phyloP scores from a whole-genome alignment of 2,113 vertebrate species.

The Xyliphius kryptos region DNA sequence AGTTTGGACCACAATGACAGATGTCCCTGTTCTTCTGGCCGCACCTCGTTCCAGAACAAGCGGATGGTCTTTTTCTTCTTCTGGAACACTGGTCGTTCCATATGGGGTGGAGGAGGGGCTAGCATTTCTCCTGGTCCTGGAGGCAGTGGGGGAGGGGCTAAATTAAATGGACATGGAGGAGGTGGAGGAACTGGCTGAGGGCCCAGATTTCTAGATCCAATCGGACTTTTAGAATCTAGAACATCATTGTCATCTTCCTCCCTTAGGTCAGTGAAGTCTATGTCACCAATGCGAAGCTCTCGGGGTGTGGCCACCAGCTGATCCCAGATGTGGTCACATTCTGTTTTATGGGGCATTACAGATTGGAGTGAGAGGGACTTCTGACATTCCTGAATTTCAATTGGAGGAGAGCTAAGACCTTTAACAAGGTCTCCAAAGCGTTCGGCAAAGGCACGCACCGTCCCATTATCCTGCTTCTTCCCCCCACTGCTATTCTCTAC shows the following conservation, averaged over 20 bases:
- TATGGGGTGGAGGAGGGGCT: slow-evolving; percentile 69
- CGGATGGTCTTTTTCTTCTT: slow-evolving; percentile 98
- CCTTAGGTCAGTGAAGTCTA: slow-evolving; percentile 91
- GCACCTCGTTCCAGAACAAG: slow-evolving; percentile 95
- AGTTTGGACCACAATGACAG: slow-evolving; percentile 92
- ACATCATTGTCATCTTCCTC: slow-evolving; percentile 87
- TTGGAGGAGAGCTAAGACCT: slow-evolving; percentile 55
- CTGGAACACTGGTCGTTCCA: slow-evolving; percentile 75
- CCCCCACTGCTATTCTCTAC: slow-evolving; percentile 54
- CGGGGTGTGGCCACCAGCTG: slow-evolving; percentile 89
- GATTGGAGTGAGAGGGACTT: slow-evolving; percentile 39
- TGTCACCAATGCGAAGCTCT: slow-evolving; percentile 90
- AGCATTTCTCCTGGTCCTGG: slow-evolving; percentile 67
- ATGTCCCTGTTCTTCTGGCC: slow-evolving; percentile 74
- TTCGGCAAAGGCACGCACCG: slow-evolving; percentile 80
- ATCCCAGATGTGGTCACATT: slow-evolving; percentile 96
- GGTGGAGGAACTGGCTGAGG: slow-evolving; percentile 78
- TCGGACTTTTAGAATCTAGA: slow-evolving; percentile 69
- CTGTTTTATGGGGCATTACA: slow-evolving; percentile 59
- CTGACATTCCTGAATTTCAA: slow-evolving; percentile 48
- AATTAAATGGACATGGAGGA: slow-evolving; percentile 61
- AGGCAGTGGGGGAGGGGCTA: slow-evolving; percentile 62
- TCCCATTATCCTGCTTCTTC: slow-evolving; percentile 67
- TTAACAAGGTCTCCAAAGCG: slow-evolving; percentile 81
- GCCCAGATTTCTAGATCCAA: slow-evolving; percentile 66